Evolutionary conservation across 2,888 invertebrate genomes (phyloP).

Genomic region (Atherix ibis): DNA sequence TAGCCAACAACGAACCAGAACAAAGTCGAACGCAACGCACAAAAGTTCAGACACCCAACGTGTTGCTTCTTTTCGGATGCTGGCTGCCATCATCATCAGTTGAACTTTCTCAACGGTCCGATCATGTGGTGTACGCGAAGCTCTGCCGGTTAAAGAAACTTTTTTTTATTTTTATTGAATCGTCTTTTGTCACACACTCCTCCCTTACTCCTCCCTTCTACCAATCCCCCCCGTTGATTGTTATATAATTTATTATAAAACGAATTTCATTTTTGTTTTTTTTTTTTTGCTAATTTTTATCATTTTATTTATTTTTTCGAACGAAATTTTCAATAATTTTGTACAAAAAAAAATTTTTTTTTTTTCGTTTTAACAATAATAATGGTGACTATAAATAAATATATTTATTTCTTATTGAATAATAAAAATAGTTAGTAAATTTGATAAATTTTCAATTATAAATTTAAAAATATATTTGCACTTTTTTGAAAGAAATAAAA

Average conservation of each 20-base stretch:
- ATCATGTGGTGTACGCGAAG: slow-evolving; percentile 16
- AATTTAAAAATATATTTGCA: no score
- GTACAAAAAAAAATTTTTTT: no score
- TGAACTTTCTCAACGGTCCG: slow-evolving; percentile 17
- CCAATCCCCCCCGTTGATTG: slow-evolving; percentile 2
- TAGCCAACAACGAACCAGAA: not conserved
- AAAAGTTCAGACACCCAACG: slow-evolving; percentile 12
- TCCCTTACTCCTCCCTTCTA: slow-evolving; percentile 5
- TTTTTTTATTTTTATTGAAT: slow-evolving; percentile 3
- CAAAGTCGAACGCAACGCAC: not conserved
- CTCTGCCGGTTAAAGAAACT: slow-evolving; percentile 4
- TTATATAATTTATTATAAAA: slow-evolving; percentile 9
- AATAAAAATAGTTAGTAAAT: no score
- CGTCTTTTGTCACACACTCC: slow-evolving; percentile 2
- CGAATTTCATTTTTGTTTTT: no score
- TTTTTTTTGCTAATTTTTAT: no score
- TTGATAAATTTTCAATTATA: no score
- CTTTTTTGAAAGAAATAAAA: no score
- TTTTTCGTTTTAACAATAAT: no score
- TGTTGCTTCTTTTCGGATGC: slow-evolving; percentile 16
- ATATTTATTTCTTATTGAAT: no score
- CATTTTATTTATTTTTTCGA: no score
- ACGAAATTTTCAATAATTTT: no score
- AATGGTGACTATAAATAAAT: no score
- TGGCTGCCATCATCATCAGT: slow-evolving; percentile 15